A percentile compares a stretch with the other conserved stretches of the same genome.
These are phyloP conservation scores for Calcarius ornatus DNA, from an alignment of 2,113 vertebrate species.

Conservation along the genomic window DNA sequence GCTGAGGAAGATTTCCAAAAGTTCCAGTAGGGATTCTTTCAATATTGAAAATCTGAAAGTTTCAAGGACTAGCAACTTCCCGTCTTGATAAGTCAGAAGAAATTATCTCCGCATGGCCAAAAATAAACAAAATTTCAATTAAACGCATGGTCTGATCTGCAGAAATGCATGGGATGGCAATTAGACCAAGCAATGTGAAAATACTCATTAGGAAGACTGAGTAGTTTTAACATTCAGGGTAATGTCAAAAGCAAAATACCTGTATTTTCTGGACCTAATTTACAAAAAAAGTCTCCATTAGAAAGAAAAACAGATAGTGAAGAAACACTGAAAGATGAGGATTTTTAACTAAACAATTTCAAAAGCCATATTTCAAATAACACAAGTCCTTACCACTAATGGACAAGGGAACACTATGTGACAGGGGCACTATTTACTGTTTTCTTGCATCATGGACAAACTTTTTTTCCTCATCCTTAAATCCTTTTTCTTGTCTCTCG, in stretches of 20 bases:
- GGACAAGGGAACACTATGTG: not conserved
- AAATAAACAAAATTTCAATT: not conserved
- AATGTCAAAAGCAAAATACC: not conserved
- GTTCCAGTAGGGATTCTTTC: not conserved
- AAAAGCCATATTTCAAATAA: not conserved
- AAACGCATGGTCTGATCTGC: not conserved
- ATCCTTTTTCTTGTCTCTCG: not conserved
- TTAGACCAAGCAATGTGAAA: not conserved
- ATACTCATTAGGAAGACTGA: not conserved
- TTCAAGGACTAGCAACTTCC: not conserved
- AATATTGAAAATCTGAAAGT: not conserved
- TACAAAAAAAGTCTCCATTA: not conserved
- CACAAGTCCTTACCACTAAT: not conserved
- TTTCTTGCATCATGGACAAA: not conserved
- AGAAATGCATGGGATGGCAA: not conserved
- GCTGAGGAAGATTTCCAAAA: not conserved
- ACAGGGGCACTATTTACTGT: not conserved
- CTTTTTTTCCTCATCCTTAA: not conserved
- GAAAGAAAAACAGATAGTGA: not conserved
- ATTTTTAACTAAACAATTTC: not conserved
- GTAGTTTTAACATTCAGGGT: not conserved
- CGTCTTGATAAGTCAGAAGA: not conserved
- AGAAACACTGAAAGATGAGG: not conserved
- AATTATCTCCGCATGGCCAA: rapidly evolving
- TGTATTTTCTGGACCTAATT: not conserved